Evolutionary conservation across 2,888 invertebrate species (phyloP).

Genomic region (Strigamia transsilvanica): DNA sequence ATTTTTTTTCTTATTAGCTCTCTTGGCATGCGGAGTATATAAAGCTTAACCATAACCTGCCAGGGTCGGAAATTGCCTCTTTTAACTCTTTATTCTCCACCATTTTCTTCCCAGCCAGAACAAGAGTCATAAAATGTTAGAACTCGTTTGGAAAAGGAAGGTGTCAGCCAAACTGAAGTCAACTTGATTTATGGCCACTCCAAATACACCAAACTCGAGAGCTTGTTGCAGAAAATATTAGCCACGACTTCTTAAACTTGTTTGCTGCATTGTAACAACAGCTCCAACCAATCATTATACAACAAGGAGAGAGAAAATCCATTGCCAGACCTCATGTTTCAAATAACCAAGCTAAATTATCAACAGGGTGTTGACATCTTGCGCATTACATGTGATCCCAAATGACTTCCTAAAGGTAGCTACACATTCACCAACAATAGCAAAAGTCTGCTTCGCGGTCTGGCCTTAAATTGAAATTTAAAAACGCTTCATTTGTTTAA

Average conservation of each 20-base stretch:
- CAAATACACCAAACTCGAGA: conserved; percentile 46
- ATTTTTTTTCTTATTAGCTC: conserved; percentile 12
- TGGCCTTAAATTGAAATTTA: too few species aligned
- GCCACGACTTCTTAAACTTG: conserved; percentile 45
- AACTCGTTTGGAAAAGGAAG: conserved; percentile 43
- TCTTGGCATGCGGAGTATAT: conserved; percentile 44
- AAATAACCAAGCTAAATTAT: background rate
- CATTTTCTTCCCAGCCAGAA: conserved; percentile 49
- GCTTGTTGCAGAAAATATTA: conserved; percentile 43
- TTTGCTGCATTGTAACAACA: conserved; percentile 33
- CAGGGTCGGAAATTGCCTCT: conserved; percentile 49
- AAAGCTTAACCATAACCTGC: conserved; percentile 49
- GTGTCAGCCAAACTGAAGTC: conserved; percentile 43
- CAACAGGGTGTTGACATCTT: background rate
- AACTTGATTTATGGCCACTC: conserved; percentile 46
- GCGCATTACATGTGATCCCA: background rate
- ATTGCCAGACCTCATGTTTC: background rate
- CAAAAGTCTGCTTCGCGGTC: too few species aligned
- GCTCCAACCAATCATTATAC: background rate
- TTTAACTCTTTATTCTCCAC: conserved; percentile 49
- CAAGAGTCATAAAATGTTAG: conserved; percentile 42
- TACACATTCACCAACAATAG: too few species aligned
- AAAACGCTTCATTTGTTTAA: too few species aligned
- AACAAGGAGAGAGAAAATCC: conserved; percentile 9
- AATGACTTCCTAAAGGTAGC: background rate